Conservation (phyloP, 2,888 invertebrate genomes). For the Ornithoptera alexandrae region DNA sequence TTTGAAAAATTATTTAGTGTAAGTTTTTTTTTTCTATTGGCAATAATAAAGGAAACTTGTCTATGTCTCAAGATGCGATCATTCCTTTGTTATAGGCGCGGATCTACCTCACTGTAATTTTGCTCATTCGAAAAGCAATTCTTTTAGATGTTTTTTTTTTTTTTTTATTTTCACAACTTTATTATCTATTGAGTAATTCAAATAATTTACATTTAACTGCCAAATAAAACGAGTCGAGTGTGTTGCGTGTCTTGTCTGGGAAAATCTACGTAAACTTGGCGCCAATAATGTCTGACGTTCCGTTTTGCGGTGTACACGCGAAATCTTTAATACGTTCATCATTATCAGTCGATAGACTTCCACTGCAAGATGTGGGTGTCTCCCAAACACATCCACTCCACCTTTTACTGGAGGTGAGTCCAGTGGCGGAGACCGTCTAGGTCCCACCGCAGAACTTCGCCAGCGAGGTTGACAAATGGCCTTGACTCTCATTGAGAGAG, state of each 20-base stretch:
- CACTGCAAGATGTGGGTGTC: no score
- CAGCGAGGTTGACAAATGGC: no score
- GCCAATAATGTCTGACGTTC: no score
- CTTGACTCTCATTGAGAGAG: no score
- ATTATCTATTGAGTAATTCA: neutral
- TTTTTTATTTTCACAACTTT: neutral
- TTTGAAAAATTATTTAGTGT: neutral
- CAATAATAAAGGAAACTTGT: neutral
- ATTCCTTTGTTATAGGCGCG: constrained; percentile 15
- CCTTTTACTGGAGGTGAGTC: no score
- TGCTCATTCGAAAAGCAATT: constrained; percentile 26
- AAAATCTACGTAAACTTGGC: no score
- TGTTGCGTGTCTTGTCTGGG: neutral
- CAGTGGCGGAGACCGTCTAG: no score
- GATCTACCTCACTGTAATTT: constrained; percentile 25
- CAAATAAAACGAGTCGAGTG: neutral
- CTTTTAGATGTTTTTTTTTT: neutral
- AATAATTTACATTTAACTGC: neutral
- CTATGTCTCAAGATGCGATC: constrained; percentile 2
- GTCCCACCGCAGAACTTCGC: no score
- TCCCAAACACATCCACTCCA: no score
- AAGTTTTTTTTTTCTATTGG: neutral
- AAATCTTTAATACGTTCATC: neutral
- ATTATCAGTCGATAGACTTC: neutral
- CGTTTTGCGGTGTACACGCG: neutral